Base-by-base conservation (phyloP, 1,140 invertebrate genomes). In the Drosophila gunungcola region DNA sequence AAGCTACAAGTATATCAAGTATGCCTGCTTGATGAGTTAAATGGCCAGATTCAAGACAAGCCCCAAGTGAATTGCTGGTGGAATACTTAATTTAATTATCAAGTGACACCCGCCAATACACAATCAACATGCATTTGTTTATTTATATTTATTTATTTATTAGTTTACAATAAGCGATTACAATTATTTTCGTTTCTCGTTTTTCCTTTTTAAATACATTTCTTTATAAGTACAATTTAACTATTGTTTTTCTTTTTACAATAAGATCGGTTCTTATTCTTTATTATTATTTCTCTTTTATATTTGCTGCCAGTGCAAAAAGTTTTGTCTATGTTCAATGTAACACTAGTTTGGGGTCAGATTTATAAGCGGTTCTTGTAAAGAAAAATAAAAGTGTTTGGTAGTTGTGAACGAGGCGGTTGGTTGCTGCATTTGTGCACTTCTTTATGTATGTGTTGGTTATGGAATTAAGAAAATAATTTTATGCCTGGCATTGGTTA, bases 111-210 rank as follows among this genome's bases (percentile, higher is more conserved):
- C 27, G 10, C 49, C 32, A 38, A 38, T 2, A n/a, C 29, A 5
- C 11, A 21, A 29, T 4, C 7, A 6, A 4, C 38, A 38, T 41
- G 36, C 60, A 51, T 67, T 73, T 68, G 70, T 83, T 88, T 86
- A 91, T 91, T 89, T 72, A 85, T 91, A 90, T 82, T 82, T 80
- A 80, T 88, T 88, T 90, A 83, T 91, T 89, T 91, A 91, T 91
- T 91, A 91, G 90, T 91, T 91, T 91, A 90, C 82, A 91, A 77
- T 91, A 91, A 91, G 84, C 88, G 76, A 91, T 88, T 91, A 91
- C 48, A 82, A 82, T 82, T 85, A 91, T 74, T 64, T 74, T 85
- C 74, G 74, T 83, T 75, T 75, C 55, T 75, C 52, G 29, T 54
- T 73, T 51, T 45, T 51, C 42, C 39, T 21, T 58, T 80, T 91